Evolutionary conservation across 2,888 invertebrate species (phyloP), one percentile per base, ranked within the genome.

Genomic region (Cryptocephalus primarius): DNA sequence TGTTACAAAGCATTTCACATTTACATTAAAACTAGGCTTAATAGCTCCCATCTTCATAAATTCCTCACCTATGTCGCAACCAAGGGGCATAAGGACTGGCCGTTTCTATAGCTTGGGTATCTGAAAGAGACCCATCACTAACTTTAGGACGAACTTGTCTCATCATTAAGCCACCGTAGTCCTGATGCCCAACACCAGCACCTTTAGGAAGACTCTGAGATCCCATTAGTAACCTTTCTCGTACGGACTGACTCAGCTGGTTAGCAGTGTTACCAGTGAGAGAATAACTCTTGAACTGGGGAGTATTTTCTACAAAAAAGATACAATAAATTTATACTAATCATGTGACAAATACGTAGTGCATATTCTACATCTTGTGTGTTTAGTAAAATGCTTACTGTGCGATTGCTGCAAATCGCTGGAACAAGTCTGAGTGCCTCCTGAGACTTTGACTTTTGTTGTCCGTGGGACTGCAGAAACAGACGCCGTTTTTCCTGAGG

Each of bases 381-480:
- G 6, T 4, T 22, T 6, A 22, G 22, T 4, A 22, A 22, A 22
- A 33, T 14, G 56, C 58, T 59, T 53, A 61, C 62, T 62, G 49
- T 60, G 60, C 39, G 60, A 49, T 47, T 61, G 62, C 50, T 60
- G 60, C 12, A 60, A 51, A 53, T 60, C 60, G 43, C 60, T 60
- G 10, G 60, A 60, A 47, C 88, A 84, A 8, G 91, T 91, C 68
- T 92, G 91, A 0, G 91, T 90, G 32, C 91, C 91, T 10, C 90
- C 90, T 8, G 90, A 88, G 31, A 90, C 87, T 73, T 91, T 91
- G 33, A 90, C 85, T 72, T 89, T 88, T 1, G 88, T 86, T 1
- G 88, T 86, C 60, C 88, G 76, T 8, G 88, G 88, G 39, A 89
- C 88, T 3, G 88, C 88, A 44, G 88, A 86, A 33, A 88, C 88